phyloP scores from a whole-genome alignment of 2,113 vertebrate genomes.

The Rhizomys pruinosus region DNA sequence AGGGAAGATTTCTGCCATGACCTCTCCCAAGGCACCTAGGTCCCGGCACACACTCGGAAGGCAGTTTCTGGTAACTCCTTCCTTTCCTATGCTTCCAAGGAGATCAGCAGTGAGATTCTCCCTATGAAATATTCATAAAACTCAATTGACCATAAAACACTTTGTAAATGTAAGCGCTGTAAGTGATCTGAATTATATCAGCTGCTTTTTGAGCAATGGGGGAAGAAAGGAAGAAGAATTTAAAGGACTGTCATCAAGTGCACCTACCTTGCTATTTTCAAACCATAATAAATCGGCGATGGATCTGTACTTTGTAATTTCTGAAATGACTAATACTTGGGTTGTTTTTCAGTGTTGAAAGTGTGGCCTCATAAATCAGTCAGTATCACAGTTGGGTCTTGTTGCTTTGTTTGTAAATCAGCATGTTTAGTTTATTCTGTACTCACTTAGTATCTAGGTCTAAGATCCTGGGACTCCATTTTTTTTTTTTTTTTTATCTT shows the following conservation, averaged over 20 bases:
- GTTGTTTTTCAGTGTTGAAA: neutral
- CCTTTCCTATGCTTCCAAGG: neutral
- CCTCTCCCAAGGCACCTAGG: neutral
- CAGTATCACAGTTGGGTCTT: neutral
- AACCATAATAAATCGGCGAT: neutral
- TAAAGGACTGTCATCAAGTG: conserved; percentile 34
- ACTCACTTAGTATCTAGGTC: neutral
- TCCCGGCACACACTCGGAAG: neutral
- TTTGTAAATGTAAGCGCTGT: conserved; percentile 69
- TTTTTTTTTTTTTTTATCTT: no score
- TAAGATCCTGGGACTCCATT: conserved; percentile 1
- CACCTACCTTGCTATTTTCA: conserved; percentile 58
- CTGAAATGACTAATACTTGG: conserved; percentile 48
- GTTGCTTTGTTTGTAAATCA: conserved; percentile 39
- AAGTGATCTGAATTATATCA: conserved; percentile 57
- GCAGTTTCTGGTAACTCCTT: neutral
- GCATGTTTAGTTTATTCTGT: conserved; percentile 28
- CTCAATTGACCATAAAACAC: conserved; percentile 56
- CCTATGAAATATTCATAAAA: conserved; percentile 67
- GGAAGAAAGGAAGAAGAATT: conserved; percentile 42
- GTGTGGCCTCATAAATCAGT: conserved; percentile 6
- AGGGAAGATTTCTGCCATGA: neutral
- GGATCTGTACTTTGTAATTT: conserved; percentile 49
- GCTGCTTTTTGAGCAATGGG: conserved; percentile 55
- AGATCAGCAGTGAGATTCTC: conserved; percentile 41